Conservation (phyloP, 2,113 vertebrate species). For the Hypocryptadius cinnamomeus region DNA sequence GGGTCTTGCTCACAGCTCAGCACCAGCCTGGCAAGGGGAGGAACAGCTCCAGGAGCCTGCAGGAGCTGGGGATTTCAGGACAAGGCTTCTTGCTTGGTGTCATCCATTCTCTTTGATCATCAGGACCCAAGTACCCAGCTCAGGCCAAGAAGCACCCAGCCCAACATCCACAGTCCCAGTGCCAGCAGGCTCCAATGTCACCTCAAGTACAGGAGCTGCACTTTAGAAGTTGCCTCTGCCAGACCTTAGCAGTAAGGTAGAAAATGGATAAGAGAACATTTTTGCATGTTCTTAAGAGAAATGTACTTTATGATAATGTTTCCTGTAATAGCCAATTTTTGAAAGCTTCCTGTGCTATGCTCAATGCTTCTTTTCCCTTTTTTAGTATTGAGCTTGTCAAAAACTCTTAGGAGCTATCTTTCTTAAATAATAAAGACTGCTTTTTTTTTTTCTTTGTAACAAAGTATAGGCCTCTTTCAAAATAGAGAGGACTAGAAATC, state of each 20-base stretch:
- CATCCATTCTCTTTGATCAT: neutral
- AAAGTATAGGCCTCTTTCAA: neutral
- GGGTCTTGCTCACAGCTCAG: neutral
- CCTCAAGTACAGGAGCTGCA: neutral
- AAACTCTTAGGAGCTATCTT: neutral
- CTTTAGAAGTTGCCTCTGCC: neutral
- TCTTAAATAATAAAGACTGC: neutral
- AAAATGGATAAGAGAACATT: neutral
- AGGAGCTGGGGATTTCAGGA: neutral
- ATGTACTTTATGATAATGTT: neutral
- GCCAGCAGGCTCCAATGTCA: neutral
- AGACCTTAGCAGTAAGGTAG: neutral
- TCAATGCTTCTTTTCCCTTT: conserved; percentile 31
- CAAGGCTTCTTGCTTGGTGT: neutral
- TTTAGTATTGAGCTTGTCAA: conserved; percentile 35
- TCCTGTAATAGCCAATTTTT: neutral
- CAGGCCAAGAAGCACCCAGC: neutral
- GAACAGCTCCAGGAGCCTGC: neutral
- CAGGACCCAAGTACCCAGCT: neutral
- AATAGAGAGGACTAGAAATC: neutral
- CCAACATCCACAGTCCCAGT: neutral
- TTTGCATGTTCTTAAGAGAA: neutral
- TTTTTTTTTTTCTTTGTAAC: conserved; percentile 6
- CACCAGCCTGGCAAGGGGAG: fast-evolving
- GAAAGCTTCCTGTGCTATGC: conserved; percentile 9